phyloP scores from a whole-genome alignment of 2,888 invertebrate genomes.

The Euzophera pinguis region DNA sequence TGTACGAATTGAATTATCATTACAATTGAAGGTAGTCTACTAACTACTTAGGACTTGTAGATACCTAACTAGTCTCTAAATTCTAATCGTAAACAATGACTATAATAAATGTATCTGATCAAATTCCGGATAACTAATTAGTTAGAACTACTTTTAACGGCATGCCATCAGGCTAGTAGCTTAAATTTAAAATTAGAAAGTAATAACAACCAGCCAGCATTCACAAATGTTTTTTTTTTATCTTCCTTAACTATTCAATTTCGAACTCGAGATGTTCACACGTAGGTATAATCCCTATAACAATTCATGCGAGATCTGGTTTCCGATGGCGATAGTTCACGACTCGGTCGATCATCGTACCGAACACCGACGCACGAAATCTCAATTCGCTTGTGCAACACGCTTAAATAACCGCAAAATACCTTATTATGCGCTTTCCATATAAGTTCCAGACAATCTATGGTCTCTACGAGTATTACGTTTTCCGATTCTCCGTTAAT shows the following conservation, averaged over 20 bases:
- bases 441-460: conserved; percentile 73
- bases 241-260: conserved; percentile 51
- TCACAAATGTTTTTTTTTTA: conserved; percentile 29
- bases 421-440: conserved; percentile 77
- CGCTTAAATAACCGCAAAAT: conserved; percentile 78
- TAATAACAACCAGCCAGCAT: not conserved
- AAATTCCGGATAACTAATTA: no score
- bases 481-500: conserved; percentile 66
- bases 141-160: no score
- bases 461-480: conserved; percentile 48
- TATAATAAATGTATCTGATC: no score
- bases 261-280: conserved; percentile 45
- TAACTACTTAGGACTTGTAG: no score
- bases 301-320: conserved; percentile 53
- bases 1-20: conserved; percentile 42
- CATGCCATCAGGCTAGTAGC: no score
- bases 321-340: conserved; percentile 54
- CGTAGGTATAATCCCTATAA: conserved; percentile 34
- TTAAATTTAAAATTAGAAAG: no score
- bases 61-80: no score
- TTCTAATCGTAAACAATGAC: no score
- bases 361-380: conserved; percentile 69
- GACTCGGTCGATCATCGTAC: conserved; percentile 50
- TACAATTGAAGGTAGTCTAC: conserved; percentile 16
- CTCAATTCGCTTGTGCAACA: conserved; percentile 73